Percentiles rank a stretch among this genome's conserved stretches.
phyloP scores from a whole-genome alignment of 2,888 invertebrate species.

The Ptilodon capucinus region DNA sequence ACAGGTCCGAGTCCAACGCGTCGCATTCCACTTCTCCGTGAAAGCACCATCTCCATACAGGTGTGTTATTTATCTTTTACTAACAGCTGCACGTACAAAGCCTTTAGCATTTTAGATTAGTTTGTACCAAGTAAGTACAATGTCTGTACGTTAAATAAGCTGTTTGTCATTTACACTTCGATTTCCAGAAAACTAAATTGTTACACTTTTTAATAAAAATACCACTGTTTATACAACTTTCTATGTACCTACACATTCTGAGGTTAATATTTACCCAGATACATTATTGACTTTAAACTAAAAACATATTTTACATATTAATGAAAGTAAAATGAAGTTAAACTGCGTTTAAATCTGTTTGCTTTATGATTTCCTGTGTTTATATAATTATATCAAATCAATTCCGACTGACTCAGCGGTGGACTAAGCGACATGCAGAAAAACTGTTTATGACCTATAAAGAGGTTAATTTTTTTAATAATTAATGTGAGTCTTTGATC shows the following conservation, averaged over 20 bases:
- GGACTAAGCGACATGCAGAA: background rate
- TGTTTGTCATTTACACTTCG: too few relatives aligned
- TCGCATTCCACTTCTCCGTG: constrained; percentile 28
- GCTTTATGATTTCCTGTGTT: background rate
- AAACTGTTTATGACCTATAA: background rate
- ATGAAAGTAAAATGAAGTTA: too few relatives aligned
- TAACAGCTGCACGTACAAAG: background rate
- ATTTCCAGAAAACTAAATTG: too few relatives aligned
- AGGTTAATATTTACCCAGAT: too few relatives aligned
- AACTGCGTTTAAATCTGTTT: background rate
- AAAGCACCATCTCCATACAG: constrained; percentile 27
- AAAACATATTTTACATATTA: too few relatives aligned
- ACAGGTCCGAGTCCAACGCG: constrained; percentile 33
- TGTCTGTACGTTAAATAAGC: background rate
- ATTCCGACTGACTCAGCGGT: background rate
- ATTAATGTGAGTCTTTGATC: too few relatives aligned
- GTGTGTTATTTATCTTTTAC: constrained; percentile 20
- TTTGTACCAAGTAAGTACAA: too few relatives aligned
- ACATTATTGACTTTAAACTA: too few relatives aligned
- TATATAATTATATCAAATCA: background rate
- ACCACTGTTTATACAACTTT: too few relatives aligned
- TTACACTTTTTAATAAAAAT: too few relatives aligned
- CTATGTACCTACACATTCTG: too few relatives aligned
- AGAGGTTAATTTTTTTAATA: too few relatives aligned
- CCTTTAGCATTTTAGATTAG: background rate